Base-by-base conservation (phyloP, 2,797 vertebrate species). In the Sebastes steindachneri region DNA sequence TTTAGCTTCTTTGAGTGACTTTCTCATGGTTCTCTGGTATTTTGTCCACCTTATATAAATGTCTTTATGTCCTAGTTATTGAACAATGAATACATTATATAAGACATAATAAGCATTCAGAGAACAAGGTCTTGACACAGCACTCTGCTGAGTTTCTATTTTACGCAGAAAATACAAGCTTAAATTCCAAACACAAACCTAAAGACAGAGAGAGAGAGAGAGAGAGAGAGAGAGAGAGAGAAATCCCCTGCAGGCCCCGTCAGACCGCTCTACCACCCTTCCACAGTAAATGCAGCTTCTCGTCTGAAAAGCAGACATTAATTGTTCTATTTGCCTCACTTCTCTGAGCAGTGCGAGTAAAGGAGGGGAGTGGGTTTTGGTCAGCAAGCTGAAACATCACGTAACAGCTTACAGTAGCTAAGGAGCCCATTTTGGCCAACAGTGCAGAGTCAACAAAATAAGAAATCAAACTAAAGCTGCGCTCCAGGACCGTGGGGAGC, bases 391-490 rank as follows among this genome's bases (percentile, higher is more conserved):
- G 45, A 64, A 68, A 76, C 45, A 77, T 83, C 79, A 79, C n/a
- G 26, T 69, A 75, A 64, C 57, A 60, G 48, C 71, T 57, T 62
- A 73, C 73, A 68, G 58, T 51, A 72, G 54, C 68, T 45, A 31
- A 41, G 79, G 41, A 53, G 73, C 57, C 60, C 45, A 62, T 60
- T 77, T 86, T 75, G 54, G 58, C 62, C 68, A 77, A 79, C 73
- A 75, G 62, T 75, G 84, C 89, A 64, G 79, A 82, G 51, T 83
- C 75, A 54, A 85, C 81, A 80, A 73, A 83, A 82, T 68, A 77
- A 82, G 26, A 69, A 82, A 73, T 87, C 83, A 82, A 80, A 88
- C 29, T 37, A 15, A 63, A 70, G 73, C 54, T 33, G 70, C 4
- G 5, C 53, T 73, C 14, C 45, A 45, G 51, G 64, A 31, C 81